Evolutionary conservation across 1,140 invertebrate species (phyloP), one percentile per base, ranked within the genome.

Genomic region (Drosophila malerkotliana): DNA sequence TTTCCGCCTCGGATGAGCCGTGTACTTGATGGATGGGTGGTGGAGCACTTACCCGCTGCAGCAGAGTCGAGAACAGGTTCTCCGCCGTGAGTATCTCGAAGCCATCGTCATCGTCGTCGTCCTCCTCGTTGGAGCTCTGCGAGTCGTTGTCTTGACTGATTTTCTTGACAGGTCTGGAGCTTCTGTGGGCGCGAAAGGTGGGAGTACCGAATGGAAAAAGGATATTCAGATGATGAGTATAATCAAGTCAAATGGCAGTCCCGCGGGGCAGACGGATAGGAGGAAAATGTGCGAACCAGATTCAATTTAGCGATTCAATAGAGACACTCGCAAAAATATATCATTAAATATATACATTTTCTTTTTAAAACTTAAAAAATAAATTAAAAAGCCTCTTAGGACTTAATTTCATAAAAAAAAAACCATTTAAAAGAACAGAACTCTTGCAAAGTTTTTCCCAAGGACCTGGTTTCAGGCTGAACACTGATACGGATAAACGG

Each of bases 71-170:
- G 92, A 98, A 98, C 28, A 98, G 92, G 91, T 97, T 97, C 92
- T 98, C 97, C 1, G 97, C 97, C 2, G 97, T 98, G 45, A 98
- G 93, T 61, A 97, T 94, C 90, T 98, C 96, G 93, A 98, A 98
- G 67, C 96, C 96, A 90, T 97, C 97, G 79, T 97, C 97, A 85
- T 97, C 96, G 59, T 97, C 96, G 84, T 97, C 96, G 87, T 97
- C 97, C 66, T 97, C 96, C 87, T 97, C 97, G 41, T 96, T 96
- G 9, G 96, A 97, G 79, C 96, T 97, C 39, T 97, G 93, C 57
- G 96, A 97, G 92, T 97, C 97, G 55, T 94, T 94, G 69, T 96
- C 95, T 51, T 96, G 92, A 53, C 93, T 92, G 39, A 92, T 84
- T 73, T 94, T 94, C 78, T 95, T 94, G 1, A 93, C 94, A 39